Base-by-base conservation (phyloP, 2,113 vertebrate species). In the Calyptomena viridis region DNA sequence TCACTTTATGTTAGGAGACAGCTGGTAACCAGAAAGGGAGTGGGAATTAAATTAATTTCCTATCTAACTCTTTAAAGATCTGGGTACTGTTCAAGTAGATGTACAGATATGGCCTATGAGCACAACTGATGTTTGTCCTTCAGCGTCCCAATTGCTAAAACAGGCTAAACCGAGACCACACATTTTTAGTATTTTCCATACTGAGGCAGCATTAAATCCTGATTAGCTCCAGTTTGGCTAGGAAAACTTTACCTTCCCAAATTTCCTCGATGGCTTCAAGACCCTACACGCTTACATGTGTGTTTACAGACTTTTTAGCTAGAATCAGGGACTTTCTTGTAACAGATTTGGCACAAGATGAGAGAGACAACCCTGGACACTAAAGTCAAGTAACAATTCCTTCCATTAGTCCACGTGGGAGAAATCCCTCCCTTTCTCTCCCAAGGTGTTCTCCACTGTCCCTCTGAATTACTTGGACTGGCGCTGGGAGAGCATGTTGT, bases 21-120 rank as follows among this genome's bases (percentile, higher is more conserved):
- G 95, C 90, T 96, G 95, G 95, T 89, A 93, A 89, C 97, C 96
- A 97, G 97, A 97, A 97, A 97, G 72, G 55, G 93, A 96, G 91
- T 90, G 64, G 89, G 84, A 95, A 96, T 85, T 94, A 96, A 90
- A 93, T 96, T 96, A 91, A 97, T 97, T 97, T 97, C 95, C 96
- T 97, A 96, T 95, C 94, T 96, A 72, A 90, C 84, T 87, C 88
- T 96, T 95, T 96, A 94, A 96, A 96, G 95, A 76, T 93, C 79
- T 96, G 89, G 19, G 94, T 82, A 78, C 66, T 94, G 79, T 77
- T 96, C 67, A 94, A 96, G 76, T 75, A 89, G 85, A 84, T 87
- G 71, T 83, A 85, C 74, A 90, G 66, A 96, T 88, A 94, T 1
- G 5, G 55, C n/a, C 59, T 90, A 46, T 53, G 58, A 95, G 58